Percentiles rank a stretch among this genome's conserved stretches.
Conservation (phyloP, 2,797 vertebrate genomes). For the Mallotus villosus region DNA sequence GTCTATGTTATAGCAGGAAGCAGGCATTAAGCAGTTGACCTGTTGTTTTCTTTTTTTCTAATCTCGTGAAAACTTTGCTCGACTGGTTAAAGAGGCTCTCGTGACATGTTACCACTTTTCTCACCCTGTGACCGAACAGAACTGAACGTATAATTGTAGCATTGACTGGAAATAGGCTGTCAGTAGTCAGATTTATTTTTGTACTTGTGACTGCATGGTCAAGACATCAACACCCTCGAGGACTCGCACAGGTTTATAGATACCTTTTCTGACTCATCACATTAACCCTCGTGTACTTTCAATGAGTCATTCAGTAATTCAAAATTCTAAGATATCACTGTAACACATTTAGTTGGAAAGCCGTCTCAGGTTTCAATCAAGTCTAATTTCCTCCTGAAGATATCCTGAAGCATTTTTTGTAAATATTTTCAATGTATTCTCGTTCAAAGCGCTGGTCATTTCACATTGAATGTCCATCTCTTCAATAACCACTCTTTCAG, state of each 20-base stretch:
- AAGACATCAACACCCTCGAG: constrained; percentile 18
- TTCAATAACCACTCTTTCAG: constrained; percentile 62
- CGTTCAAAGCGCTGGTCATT: constrained; percentile 30
- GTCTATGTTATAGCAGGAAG: constrained; percentile 37
- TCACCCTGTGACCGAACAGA: constrained; percentile 14
- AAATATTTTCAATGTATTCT: constrained; percentile 50
- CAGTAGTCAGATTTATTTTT: constrained; percentile 22
- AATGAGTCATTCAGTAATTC: too few species aligned
- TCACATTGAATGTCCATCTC: constrained; percentile 19
- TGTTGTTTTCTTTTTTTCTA: constrained; percentile 36
- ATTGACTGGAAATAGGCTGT: constrained; percentile 33
- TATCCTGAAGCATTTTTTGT: constrained; percentile 39
- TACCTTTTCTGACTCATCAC: not conserved
- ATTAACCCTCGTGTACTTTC: too few species aligned
- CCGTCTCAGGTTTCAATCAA: constrained; percentile 7
- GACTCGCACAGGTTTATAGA: constrained; percentile 1
- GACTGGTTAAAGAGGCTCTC: constrained; percentile 15
- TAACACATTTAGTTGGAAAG: constrained; percentile 25
- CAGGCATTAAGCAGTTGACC: constrained; percentile 48
- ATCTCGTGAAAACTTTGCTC: constrained; percentile 26
- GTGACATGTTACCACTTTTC: not conserved
- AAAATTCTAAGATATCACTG: constrained; percentile 21
- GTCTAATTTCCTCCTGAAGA: constrained; percentile 11
- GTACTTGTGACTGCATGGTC: constrained; percentile 23
- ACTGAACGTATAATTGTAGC: constrained; percentile 24